These are phyloP conservation scores for Arbacia lixula DNA, from an alignment of 53 echinoderm and acorn worm species.

Conservation along the genomic window DNA sequence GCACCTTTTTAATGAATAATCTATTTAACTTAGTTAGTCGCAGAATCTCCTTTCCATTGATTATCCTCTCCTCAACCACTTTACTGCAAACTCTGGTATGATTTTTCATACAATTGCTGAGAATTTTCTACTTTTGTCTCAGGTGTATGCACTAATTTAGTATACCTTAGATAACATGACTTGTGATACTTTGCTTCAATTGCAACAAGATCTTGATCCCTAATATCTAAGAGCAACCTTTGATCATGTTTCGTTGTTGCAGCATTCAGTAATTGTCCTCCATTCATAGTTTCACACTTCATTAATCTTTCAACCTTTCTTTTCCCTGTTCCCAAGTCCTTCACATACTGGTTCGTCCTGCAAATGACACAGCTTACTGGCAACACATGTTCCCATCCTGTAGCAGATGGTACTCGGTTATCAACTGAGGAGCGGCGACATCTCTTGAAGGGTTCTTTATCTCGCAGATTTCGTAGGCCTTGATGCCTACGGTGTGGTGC, in stretches of 20 bases:
- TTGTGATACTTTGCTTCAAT: neutral
- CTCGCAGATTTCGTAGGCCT: too few relatives aligned
- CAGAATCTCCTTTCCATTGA: slow-evolving; percentile 1
- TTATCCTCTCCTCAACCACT: neutral
- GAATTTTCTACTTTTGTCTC: neutral
- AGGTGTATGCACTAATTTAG: neutral
- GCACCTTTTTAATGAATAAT: slow-evolving; percentile 28
- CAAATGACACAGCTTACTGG: neutral
- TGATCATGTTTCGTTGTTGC: neutral
- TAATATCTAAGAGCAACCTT: neutral
- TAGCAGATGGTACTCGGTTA: neutral
- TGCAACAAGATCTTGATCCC: neutral
- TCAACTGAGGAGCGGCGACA: neutral
- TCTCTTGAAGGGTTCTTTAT: neutral
- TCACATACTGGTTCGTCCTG: slow-evolving; percentile 6
- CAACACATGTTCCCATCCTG: neutral
- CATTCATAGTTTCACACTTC: neutral
- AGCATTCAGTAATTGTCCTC: neutral
- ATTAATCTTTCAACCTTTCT: neutral
- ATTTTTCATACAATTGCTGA: neutral
- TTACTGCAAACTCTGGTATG: neutral
- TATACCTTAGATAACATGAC: neutral
- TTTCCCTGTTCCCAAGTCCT: neutral
- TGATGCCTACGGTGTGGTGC: too few relatives aligned
- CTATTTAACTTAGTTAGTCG: slow-evolving; percentile 24